phyloP scores from a whole-genome alignment of 2,888 invertebrate genomes.

The Resseliella maxima region DNA sequence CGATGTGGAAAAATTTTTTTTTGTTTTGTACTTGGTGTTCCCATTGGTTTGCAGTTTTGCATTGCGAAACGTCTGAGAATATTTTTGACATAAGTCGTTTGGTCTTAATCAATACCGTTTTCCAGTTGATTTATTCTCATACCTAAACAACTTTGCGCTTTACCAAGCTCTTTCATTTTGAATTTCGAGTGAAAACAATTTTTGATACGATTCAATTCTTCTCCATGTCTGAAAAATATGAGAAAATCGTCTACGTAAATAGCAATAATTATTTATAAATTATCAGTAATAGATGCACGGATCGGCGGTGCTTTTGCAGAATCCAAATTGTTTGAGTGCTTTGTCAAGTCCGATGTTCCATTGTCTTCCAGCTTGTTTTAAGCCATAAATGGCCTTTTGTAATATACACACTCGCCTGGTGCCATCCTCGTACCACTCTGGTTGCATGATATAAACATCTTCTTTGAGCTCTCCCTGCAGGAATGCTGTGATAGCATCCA shows the following conservation, averaged over 20 bases:
- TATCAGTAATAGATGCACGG: conserved; percentile 51
- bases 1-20: too few species aligned
- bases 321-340: too few species aligned
- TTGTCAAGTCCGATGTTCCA: conserved; percentile 39
- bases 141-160: conserved; percentile 44
- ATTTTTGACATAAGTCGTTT: neutral
- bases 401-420: too few species aligned
- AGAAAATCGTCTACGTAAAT: conserved; percentile 57
- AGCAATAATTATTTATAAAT: neutral
- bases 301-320: conserved; percentile 58
- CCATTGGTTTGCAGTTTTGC: conserved; percentile 58
- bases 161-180: too few species aligned
- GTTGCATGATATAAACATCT: too few species aligned
- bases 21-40: conserved; percentile 58
- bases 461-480: too few species aligned
- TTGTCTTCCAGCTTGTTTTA: too few species aligned
- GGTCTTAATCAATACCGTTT: conserved; percentile 57
- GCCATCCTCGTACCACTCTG: too few species aligned
- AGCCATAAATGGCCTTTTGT: too few species aligned
- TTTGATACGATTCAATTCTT: neutral
- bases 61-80: conserved; percentile 55
- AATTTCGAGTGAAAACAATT: neutral
- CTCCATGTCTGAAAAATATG: neutral
- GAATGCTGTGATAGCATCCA: too few species aligned
- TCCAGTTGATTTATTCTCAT: conserved; percentile 8